Evolutionary conservation across 1,140 invertebrate species (phyloP).

Genomic region (Sycophila sp.): DNA sequence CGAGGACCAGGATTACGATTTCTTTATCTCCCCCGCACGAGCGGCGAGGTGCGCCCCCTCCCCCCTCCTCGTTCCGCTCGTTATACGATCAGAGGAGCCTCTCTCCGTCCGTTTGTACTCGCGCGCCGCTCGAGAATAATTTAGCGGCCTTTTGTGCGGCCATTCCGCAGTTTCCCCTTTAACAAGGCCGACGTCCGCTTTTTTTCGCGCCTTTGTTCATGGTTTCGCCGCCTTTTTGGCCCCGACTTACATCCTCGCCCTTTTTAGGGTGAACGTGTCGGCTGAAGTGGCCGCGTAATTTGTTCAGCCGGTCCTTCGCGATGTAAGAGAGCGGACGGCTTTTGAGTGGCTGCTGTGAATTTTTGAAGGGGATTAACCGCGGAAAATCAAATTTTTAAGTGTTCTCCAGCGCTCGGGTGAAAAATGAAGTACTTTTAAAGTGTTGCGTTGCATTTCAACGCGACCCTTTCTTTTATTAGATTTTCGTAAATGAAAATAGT

Average conservation of each 20-base stretch:
- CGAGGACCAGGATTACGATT: slow-evolving; percentile 5
- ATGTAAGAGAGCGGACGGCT: neutral
- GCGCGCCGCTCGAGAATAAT: slow-evolving; percentile 6
- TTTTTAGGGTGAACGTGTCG: too few species aligned
- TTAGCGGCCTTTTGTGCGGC: neutral
- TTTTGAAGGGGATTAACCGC: too few species aligned
- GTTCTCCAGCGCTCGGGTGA: too few species aligned
- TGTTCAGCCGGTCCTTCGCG: neutral
- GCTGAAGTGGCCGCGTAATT: neutral
- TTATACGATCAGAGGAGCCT: too few species aligned
- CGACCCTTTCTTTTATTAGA: too few species aligned
- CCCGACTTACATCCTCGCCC: neutral
- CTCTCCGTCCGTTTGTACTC: neutral
- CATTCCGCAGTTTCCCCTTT: neutral
- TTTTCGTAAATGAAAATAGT: too few species aligned
- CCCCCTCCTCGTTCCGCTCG: too few species aligned
- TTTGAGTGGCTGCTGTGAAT: neutral
- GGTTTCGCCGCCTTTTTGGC: neutral
- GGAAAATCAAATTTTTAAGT: too few species aligned
- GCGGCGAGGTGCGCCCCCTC: neutral
- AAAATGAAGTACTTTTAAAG: too few species aligned
- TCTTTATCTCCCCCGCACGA: neutral
- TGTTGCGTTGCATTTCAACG: too few species aligned
- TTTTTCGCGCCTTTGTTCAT: slow-evolving; percentile 4
- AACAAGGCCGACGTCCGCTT: neutral